A percentile compares a stretch with the other conserved stretches of the same genome.
Conservation (phyloP, 2,797 vertebrate species). For the Pantherophis alleghaniensis region DNA sequence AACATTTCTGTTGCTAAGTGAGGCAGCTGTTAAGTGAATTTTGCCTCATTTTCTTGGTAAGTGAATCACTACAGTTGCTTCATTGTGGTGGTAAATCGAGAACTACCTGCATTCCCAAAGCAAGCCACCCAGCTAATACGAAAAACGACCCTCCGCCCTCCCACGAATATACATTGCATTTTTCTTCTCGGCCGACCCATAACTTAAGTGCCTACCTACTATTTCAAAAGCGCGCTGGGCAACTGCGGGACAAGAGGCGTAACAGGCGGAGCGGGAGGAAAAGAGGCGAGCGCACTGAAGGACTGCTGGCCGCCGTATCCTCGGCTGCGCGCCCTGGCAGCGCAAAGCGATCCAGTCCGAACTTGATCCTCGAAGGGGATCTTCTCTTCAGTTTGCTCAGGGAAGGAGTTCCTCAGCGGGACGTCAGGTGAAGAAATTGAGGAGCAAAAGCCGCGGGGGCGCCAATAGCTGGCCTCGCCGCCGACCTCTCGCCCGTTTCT, state of each 20-base stretch:
- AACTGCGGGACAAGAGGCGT: neutral
- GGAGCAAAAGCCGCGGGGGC: neutral
- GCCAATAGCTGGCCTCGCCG: neutral
- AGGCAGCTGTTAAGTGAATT: no score
- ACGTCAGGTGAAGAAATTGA: neutral
- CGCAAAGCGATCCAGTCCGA: neutral
- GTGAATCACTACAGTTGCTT: no score
- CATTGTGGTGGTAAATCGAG: no score
- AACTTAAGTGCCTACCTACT: neutral
- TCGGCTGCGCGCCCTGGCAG: neutral
- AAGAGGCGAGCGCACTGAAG: neutral
- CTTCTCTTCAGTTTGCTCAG: neutral
- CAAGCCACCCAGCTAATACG: no score
- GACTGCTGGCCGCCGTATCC: neutral
- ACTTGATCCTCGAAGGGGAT: neutral
- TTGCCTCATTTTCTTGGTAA: no score
- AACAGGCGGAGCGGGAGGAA: neutral
- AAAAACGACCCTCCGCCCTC: no score
- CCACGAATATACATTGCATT: neutral
- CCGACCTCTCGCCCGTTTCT: neutral
- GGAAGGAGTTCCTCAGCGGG: neutral
- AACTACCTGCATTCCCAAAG: neutral
- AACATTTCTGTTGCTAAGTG: no score
- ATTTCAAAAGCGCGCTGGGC: neutral
- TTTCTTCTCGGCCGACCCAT: no score